phyloP scores from a whole-genome alignment of 2,888 invertebrate genomes.

The Leptopterna dolabrata region DNA sequence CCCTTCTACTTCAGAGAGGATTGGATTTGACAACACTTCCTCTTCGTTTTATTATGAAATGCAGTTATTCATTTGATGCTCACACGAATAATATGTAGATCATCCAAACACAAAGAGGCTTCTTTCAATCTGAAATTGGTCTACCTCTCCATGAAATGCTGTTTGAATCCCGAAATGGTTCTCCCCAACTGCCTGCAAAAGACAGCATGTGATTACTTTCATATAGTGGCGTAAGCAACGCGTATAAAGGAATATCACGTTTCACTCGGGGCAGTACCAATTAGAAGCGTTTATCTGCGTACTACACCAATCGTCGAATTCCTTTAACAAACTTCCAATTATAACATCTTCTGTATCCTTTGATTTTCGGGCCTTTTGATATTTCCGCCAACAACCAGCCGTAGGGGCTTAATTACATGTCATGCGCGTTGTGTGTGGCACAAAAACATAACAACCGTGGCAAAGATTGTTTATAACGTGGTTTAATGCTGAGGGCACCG shows the following conservation, averaged over 20 bases:
- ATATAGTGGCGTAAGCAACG: constrained; percentile 18
- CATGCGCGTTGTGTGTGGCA: not conserved
- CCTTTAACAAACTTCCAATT: constrained; percentile 50
- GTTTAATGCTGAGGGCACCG: not conserved
- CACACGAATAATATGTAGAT: not conserved
- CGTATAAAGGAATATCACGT: constrained; percentile 40
- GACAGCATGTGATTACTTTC: constrained; percentile 42
- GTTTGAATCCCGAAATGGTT: not conserved
- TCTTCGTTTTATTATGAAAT: not conserved
- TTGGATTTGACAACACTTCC: not conserved
- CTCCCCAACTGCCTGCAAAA: constrained; percentile 21
- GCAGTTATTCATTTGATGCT: not conserved
- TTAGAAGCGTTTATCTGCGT: constrained; percentile 47
- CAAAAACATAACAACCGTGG: not conserved
- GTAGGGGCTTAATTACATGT: constrained; percentile 13
- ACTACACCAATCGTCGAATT: constrained; percentile 29
- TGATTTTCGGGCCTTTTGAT: constrained; percentile 49
- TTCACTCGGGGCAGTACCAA: constrained; percentile 49
- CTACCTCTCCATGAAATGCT: not conserved
- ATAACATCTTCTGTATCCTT: constrained; percentile 51
- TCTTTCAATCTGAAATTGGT: not conserved
- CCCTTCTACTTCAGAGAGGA: not conserved
- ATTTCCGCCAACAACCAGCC: not conserved
- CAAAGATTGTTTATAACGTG: not conserved
- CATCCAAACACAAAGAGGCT: not conserved